A percentile compares a stretch with the other conserved stretches of the same genome.
phyloP scores from a whole-genome alignment of 2,888 invertebrate species.

The Eupeodes luniger region DNA sequence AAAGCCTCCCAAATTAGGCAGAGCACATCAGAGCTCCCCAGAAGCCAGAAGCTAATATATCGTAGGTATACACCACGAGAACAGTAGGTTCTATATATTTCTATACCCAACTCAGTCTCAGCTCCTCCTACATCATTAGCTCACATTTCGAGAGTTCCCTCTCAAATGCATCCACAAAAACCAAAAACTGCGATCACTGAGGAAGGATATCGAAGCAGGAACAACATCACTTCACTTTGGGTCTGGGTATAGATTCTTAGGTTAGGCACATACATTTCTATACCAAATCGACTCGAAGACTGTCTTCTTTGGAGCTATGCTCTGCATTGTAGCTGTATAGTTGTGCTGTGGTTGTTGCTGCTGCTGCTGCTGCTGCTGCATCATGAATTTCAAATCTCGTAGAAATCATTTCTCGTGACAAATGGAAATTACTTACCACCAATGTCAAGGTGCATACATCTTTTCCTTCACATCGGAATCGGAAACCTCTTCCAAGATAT shows the following conservation, averaged over 20 bases:
- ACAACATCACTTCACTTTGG: constrained; percentile 41
- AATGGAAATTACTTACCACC: constrained; percentile 77
- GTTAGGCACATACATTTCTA: neutral
- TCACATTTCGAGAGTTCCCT: constrained; percentile 41
- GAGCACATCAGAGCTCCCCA: constrained; percentile 38
- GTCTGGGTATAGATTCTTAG: neutral
- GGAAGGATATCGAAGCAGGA: constrained; percentile 65
- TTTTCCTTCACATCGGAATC: constrained; percentile 48
- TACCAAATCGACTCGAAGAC: neutral
- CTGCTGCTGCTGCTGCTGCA: constrained; percentile 29
- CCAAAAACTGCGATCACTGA: constrained; percentile 45
- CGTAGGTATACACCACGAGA: neutral
- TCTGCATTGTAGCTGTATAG: neutral
- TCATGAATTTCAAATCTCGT: constrained; percentile 75
- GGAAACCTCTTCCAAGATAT: constrained; percentile 9
- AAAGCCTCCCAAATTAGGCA: constrained; percentile 72
- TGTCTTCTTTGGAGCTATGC: neutral
- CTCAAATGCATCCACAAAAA: neutral
- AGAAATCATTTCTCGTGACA: constrained; percentile 76
- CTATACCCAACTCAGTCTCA: constrained; percentile 47
- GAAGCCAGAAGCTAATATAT: constrained; percentile 28
- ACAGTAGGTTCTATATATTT: neutral
- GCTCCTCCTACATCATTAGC: constrained; percentile 75
- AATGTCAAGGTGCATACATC: constrained; percentile 76
- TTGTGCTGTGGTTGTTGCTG: neutral